Conservation (phyloP, 2,113 vertebrate species). For the Oreochromis niloticus region DNA sequence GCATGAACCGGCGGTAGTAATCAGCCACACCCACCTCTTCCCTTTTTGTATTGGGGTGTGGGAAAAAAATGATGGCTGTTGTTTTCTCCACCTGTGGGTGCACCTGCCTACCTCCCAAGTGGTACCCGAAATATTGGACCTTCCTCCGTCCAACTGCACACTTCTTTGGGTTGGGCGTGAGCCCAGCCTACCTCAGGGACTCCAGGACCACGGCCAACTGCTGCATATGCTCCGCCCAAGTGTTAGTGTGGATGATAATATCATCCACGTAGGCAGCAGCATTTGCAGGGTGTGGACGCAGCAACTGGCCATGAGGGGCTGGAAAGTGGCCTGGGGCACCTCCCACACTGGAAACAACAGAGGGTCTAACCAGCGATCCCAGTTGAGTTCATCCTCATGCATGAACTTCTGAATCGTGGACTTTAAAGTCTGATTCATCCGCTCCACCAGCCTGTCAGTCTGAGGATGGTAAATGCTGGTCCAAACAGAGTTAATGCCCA, state of each 20-base stretch:
- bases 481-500: not conserved
- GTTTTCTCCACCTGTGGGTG: not conserved
- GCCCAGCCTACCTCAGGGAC: not conserved
- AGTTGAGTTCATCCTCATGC: fast-evolving
- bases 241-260: not conserved
- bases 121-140: not conserved
- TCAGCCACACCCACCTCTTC: not conserved
- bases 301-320: not conserved
- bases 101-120: not conserved
- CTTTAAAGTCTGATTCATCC: too few relatives aligned
- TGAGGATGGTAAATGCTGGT: not conserved
- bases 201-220: not conserved
- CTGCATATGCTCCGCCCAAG: not conserved
- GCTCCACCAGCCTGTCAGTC: not conserved
- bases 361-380: not conserved
- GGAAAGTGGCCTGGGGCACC: fast-evolving
- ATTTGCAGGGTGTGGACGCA: not conserved
- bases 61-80: not conserved
- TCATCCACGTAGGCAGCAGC: fast-evolving
- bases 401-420: not conserved
- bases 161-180: not conserved
- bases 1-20: not conserved
- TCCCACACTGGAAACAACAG: not conserved
- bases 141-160: not conserved
- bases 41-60: not conserved